Percentiles rank a stretch among this genome's conserved stretches.
Conservation (phyloP, 2,797 vertebrate species). For the Crocidura indochinensis region DNA sequence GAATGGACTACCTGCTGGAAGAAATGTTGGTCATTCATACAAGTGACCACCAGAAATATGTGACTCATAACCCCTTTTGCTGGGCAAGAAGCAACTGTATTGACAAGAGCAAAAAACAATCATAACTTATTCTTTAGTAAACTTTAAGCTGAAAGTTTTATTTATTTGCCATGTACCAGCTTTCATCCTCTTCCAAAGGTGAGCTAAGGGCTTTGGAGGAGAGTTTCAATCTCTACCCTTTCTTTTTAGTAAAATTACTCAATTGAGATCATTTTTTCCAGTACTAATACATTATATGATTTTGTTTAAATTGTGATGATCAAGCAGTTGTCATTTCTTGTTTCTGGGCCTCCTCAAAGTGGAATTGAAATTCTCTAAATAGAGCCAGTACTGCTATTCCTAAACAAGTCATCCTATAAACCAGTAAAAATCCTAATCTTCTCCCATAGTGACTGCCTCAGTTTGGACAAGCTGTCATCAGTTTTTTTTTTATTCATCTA, state of each 20-base stretch:
- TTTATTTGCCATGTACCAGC: conserved; percentile 31
- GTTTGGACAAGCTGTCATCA: conserved; percentile 9
- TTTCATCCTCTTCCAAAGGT: conserved; percentile 58
- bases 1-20: not conserved
- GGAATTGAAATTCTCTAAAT: conserved; percentile 27
- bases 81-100: not conserved
- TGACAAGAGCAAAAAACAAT: conserved; percentile 21
- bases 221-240: conserved; percentile 22
- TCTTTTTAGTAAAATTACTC: conserved; percentile 59
- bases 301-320: conserved; percentile 26
- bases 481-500: not conserved
- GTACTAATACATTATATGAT: conserved; percentile 29
- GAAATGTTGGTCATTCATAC: not conserved
- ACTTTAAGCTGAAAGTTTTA: conserved; percentile 48
- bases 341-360: conserved; percentile 60
- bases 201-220: not conserved
- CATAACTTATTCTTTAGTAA: conserved; percentile 18
- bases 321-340: conserved; percentile 35
- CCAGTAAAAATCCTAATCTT: not conserved
- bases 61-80: not conserved
- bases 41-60: conserved; percentile 11
- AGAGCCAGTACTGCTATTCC: not conserved
- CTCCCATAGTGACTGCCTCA: not conserved
- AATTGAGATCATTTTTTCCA: conserved; percentile 59
- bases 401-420: no score